Conservation (phyloP, 2,113 vertebrate species). For the Phylloscopus trochilus region DNA sequence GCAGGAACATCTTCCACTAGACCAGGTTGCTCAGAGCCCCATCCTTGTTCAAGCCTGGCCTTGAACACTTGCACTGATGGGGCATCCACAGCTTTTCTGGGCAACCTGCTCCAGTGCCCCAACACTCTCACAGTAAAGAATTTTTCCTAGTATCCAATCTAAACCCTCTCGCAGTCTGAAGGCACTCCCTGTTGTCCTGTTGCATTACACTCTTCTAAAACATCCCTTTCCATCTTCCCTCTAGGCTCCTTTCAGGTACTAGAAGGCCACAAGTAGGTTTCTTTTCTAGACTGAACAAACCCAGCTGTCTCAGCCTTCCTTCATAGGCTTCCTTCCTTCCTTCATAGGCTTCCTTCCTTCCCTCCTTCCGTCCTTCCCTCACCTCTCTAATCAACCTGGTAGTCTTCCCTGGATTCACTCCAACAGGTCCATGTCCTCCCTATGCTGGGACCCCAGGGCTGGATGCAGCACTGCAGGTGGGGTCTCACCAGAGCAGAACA, state of each 20-base stretch:
- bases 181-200: not conserved
- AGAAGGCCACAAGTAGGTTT: not conserved
- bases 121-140: not conserved
- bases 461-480: not conserved
- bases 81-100: not conserved
- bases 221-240: not conserved
- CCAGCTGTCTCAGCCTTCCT: not conserved
- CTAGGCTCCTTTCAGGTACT: not conserved
- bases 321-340: not conserved
- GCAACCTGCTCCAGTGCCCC: not conserved
- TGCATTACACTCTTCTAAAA: not conserved
- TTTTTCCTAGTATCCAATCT: not conserved
- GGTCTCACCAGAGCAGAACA: not conserved
- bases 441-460: not conserved
- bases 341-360: not conserved
- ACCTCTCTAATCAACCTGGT: not conserved
- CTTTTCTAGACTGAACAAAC: not conserved
- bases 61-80: not conserved
- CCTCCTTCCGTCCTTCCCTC: not conserved
- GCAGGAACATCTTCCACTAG: not conserved
- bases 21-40: not conserved
- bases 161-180: not conserved
- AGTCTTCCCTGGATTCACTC: rapidly evolving
- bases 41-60: not conserved
- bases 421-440: rapidly evolving